Evolutionary conservation across 2,888 invertebrate species (phyloP), one percentile per base, ranked within the genome.

Genomic region (Caenorhabditis sp.): DNA sequence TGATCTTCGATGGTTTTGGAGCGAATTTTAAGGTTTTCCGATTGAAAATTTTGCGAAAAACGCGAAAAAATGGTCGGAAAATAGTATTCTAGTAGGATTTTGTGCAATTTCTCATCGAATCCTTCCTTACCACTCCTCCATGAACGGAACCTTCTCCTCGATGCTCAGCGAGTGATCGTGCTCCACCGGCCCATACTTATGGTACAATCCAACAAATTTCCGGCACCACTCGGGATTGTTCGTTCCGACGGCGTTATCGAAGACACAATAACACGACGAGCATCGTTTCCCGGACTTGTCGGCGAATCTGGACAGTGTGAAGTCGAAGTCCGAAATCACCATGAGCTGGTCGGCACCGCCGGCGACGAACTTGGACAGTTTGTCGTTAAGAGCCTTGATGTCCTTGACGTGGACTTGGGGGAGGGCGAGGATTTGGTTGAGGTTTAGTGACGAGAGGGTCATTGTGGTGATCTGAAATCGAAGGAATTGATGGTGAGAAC

Each of bases 81-180:
- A n/a, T n/a, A n/a, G n/a, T n/a, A n/a, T n/a, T n/a, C n/a, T n/a
- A n/a, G n/a, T n/a, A 6, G 2, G 44, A 16, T 44, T 31, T 47
- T 47, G 19, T 12, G 24, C 4, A 64, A 44, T 35, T 59, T 58
- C 22, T 5, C 35, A 41, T 12, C 24, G 5, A n/a, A n/a, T n/a
- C n/a, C n/a, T n/a, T 54, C 14, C 58, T 66, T 75, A 93, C 93
- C 93, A 94, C 85, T 93, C 92, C 28, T 93, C 92, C 94, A 94
- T 94, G 72, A 92, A 90, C 3, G 93, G 93, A 10, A 90, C 90
- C 87, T 94, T 94, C 85, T 93, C 92, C 68, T 92, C 93, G 38
- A 92, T 90, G 14, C 92, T 91, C 88, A 93, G 79, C 19, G 90
- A 85, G n/a, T 93, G 93, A 85, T 93, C 92, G 61, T 93, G 92